phyloP scores from a whole-genome alignment of 1,140 invertebrate genomes.

The Caerostris darwini region DNA sequence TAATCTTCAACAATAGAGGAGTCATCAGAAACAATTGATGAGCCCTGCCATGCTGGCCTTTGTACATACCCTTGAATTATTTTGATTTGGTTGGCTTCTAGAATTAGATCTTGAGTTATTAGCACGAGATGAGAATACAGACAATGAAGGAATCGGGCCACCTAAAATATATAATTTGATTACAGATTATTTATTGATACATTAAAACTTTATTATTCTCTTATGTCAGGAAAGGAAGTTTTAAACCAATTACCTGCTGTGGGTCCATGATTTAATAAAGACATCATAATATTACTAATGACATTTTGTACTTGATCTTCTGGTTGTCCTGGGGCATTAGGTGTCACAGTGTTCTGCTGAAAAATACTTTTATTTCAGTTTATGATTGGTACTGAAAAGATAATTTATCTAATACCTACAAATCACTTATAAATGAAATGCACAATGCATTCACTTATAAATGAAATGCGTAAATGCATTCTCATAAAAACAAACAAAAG shows the following conservation, averaged over 20 bases:
- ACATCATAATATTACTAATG: slow-evolving; percentile 69
- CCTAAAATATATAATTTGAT: not conserved
- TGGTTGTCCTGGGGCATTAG: slow-evolving; percentile 65
- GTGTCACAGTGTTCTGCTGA: slow-evolving; percentile 39
- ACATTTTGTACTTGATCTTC: slow-evolving; percentile 70
- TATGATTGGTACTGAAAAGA: no score
- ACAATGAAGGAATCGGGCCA: not conserved
- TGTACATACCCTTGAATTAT: slow-evolving; percentile 20
- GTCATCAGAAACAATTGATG: no score
- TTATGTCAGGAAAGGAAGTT: not conserved
- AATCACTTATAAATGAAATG: no score
- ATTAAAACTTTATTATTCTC: no score
- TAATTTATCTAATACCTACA: no score
- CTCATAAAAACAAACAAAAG: no score
- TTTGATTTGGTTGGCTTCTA: not conserved
- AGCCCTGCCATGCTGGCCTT: no score
- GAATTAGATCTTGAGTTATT: slow-evolving; percentile 80
- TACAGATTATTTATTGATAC: no score
- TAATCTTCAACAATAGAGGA: no score
- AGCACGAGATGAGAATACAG: slow-evolving; percentile 42
- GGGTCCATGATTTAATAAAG: slow-evolving; percentile 67
- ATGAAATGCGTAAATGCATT: no score
- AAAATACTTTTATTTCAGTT: not conserved
- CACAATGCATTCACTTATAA: no score
- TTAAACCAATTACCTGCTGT: slow-evolving; percentile 15